Evolutionary conservation across 2,113 vertebrate genomes (phyloP).

Genomic region (Gopherus flavomarginatus): DNA sequence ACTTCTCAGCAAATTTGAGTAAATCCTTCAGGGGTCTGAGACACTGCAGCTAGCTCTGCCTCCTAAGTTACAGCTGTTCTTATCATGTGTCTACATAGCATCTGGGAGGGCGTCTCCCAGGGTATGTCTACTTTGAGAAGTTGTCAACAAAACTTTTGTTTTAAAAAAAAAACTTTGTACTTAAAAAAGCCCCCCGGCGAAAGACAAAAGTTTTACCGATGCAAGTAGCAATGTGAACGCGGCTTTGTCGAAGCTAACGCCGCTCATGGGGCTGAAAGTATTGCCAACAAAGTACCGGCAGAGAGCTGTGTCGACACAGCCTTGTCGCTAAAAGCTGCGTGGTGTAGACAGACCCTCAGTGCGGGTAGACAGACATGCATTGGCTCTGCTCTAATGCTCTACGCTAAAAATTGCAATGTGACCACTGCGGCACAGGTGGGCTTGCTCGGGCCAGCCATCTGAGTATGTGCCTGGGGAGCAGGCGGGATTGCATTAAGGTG

Average conservation of each 20-base stretch:
- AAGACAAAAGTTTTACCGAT: no score
- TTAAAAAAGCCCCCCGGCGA: no score
- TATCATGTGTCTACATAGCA: background rate
- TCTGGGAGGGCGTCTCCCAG: background rate
- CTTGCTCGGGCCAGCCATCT: background rate
- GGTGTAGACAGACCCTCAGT: background rate
- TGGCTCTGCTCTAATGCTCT: background rate
- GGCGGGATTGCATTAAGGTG: background rate
- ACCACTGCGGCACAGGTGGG: no score
- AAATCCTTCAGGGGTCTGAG: background rate
- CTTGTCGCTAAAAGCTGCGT: no score
- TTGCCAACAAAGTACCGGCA: no score
- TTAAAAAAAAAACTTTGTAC: no score
- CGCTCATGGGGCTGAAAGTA: no score
- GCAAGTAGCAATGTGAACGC: no score
- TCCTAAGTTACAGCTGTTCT: accelerated
- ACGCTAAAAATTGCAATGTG: background rate
- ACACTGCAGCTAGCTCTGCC: background rate
- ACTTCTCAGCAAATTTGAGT: background rate
- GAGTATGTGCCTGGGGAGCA: background rate
- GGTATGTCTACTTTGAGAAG: no score
- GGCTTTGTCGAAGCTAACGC: no score
- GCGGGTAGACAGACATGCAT: background rate
- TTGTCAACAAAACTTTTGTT: no score
- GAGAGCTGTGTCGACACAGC: no score